A percentile compares a stretch with the other conserved stretches of the same genome.
phyloP scores from a whole-genome alignment of 2,113 vertebrate genomes.

The Lipotes vexillifer region DNA sequence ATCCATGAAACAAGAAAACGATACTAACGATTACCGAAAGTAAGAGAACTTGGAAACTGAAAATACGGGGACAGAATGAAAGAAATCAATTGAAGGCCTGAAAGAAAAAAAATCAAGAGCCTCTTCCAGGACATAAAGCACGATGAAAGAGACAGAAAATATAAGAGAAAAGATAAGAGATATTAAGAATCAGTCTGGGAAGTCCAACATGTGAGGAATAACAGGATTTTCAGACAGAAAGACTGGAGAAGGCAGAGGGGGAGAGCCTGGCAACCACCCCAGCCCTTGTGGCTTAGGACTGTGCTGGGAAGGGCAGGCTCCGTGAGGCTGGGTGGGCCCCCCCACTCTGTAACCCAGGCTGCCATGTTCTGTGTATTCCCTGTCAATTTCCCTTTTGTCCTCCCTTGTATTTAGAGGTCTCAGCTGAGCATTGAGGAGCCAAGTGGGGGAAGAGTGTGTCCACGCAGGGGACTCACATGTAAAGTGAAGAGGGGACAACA shows the following conservation, averaged over 20 bases:
- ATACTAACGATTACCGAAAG: neutral
- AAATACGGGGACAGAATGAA: slow-evolving; percentile 1
- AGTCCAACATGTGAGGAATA: neutral
- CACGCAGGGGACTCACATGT: neutral
- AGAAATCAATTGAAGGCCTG: neutral
- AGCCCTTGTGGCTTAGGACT: neutral
- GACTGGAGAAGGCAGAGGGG: neutral
- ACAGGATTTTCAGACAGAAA: slow-evolving; percentile 26
- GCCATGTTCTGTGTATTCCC: neutral
- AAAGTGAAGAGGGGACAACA: neutral
- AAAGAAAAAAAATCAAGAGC: slow-evolving; percentile 35
- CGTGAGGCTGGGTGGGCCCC: neutral
- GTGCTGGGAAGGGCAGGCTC: neutral
- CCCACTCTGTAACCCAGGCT: neutral
- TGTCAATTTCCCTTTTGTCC: neutral
- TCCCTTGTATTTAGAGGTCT: neutral
- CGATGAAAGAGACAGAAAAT: slow-evolving; percentile 37
- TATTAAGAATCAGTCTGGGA: neutral
- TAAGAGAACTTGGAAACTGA: neutral
- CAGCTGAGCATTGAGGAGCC: neutral
- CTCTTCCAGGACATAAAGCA: slow-evolving; percentile 1
- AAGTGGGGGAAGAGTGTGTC: neutral
- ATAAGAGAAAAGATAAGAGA: slow-evolving; percentile 29
- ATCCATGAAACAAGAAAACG: neutral
- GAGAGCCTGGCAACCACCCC: neutral